Percentiles rank a stretch among this genome's conserved stretches.
phyloP scores from a whole-genome alignment of 2,888 invertebrate genomes.

The Drosophila ezoana region DNA sequence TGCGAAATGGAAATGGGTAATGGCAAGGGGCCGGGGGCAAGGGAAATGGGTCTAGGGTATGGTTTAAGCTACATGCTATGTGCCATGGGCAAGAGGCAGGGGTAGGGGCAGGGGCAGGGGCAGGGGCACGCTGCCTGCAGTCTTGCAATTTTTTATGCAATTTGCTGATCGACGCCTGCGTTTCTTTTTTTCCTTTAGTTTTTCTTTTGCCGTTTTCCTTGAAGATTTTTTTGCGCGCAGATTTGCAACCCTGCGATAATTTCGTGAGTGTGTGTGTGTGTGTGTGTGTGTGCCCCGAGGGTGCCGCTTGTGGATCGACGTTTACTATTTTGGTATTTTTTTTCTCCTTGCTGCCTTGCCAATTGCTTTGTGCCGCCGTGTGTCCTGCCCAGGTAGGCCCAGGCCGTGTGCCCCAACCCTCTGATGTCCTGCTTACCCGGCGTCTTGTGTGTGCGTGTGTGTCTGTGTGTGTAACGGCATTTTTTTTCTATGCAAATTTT shows the following conservation, averaged over 20 bases:
- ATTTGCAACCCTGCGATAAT: conserved; percentile 52
- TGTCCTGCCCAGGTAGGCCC: conserved; percentile 62
- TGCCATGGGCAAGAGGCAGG: not conserved
- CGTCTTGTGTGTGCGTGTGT: conserved; percentile 9
- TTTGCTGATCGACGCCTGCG: conserved; percentile 65
- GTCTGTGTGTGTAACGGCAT: conserved; percentile 82
- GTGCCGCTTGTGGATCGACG: conserved; percentile 50
- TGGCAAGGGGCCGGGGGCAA: conserved; percentile 1
- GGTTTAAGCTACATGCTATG: not conserved
- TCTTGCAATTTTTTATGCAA: conserved; percentile 77
- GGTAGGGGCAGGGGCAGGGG: not conserved
- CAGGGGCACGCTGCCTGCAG: conserved; percentile 12
- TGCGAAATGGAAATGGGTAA: conserved; percentile 24
- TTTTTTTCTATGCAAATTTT: conserved; percentile 85
- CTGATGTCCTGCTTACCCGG: not conserved
- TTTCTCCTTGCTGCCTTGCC: conserved; percentile 20
- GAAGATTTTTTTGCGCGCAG: conserved; percentile 21
- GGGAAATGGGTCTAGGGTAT: not conserved
- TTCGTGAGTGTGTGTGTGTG: conserved; percentile 49
- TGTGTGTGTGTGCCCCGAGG: conserved; percentile 37
- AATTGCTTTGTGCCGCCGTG: conserved; percentile 36
- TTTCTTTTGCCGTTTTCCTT: conserved; percentile 5
- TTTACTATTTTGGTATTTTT: conserved; percentile 16
- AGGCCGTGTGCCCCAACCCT: conserved; percentile 12
- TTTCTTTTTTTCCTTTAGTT: conserved; percentile 32